Evolutionary conservation across 2,888 invertebrate genomes (phyloP), one percentile per base, ranked within the genome.

Genomic region (Hyposoter dolosus): DNA sequence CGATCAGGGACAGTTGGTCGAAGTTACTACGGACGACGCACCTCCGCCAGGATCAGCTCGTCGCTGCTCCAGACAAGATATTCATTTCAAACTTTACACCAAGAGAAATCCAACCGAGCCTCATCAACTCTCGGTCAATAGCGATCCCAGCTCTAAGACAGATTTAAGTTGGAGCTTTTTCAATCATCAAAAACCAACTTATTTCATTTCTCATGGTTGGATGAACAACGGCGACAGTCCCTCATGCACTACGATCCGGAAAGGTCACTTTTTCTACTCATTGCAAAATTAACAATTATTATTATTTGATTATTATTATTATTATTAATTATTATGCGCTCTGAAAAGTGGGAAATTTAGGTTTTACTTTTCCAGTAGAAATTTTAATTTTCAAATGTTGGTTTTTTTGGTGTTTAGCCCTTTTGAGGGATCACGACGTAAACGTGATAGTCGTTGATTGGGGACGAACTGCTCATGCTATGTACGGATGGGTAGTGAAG

Each of bases 391-490:
- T n/a, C 5, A 6, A 17, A 43, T 15, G 6, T 53, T 10, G 4
- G 10, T 72, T 53, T 7, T 40, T 2, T 40, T 32, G 0, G 1
- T 10, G 12, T 23, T 43, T 15, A 87, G 84, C 83, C 15, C 83
- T 80, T 5, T 80, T 86, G 56, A 3, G 10, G 17, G 28, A 43
- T 15, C 56, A 63, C 23, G 83, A 85, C 35, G 86, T 80, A 32
- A 90, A 89, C 80, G 87, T 89, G 43, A 87, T 89, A 75, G 69
- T 88, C 15, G 84, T 89, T 28, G 89, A 90, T 66, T 90, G 90
- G 90, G 47, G 83, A 40, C 68, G 60, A 23, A 78, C 88, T n/a
- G 53, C 89, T 6, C 68, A 81, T 3, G 43, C 75, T 17, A 5
- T 10, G 15, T 90, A 90, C 69, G 12, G 71, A 7, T 77, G 50